Evolutionary conservation across 2,888 invertebrate species (phyloP).

Genomic region (Oscheius myriophilus): DNA sequence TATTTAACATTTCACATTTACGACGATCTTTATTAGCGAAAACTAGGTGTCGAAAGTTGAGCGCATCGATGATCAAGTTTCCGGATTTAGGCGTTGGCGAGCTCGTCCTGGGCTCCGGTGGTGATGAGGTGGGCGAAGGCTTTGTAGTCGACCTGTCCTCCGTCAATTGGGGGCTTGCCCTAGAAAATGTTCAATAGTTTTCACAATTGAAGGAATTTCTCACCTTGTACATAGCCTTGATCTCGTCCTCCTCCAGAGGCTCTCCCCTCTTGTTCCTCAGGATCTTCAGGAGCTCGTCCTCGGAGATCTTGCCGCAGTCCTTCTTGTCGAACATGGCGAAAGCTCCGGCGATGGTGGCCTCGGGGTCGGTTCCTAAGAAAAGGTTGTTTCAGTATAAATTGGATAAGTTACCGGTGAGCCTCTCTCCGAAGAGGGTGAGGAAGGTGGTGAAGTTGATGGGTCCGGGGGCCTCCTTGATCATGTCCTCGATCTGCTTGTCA

Average conservation of each 20-base stretch:
- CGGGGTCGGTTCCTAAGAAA: slow-evolving; percentile 74
- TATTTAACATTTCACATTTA: too few relatives aligned
- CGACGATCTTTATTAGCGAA: slow-evolving; percentile 24
- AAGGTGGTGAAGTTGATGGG: slow-evolving; percentile 72
- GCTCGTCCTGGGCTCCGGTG: slow-evolving; percentile 73
- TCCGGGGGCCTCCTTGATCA: slow-evolving; percentile 71
- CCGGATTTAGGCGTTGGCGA: slow-evolving; percentile 57
- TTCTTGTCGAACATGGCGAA: slow-evolving; percentile 75
- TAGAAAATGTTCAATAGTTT: slow-evolving; percentile 1
- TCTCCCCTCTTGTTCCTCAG: slow-evolving; percentile 70
- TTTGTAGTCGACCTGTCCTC: slow-evolving; percentile 74
- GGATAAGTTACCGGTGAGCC: slow-evolving; percentile 65
- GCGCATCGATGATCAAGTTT: slow-evolving; percentile 1
- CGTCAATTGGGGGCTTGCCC: slow-evolving; percentile 72
- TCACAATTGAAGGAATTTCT: not conserved
- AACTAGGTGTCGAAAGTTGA: slow-evolving; percentile 8
- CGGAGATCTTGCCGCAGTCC: slow-evolving; percentile 72
- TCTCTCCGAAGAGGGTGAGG: slow-evolving; percentile 71
- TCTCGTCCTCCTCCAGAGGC: slow-evolving; percentile 69
- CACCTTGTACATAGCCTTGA: slow-evolving; percentile 64
- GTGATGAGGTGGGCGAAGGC: slow-evolving; percentile 74
- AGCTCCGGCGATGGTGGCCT: slow-evolving; percentile 74
- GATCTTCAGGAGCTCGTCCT: slow-evolving; percentile 72
- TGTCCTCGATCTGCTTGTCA: slow-evolving; percentile 69
- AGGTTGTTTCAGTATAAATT: not conserved